Conservation (phyloP, 2,888 invertebrate species). For the Eubasilissa splendida region DNA sequence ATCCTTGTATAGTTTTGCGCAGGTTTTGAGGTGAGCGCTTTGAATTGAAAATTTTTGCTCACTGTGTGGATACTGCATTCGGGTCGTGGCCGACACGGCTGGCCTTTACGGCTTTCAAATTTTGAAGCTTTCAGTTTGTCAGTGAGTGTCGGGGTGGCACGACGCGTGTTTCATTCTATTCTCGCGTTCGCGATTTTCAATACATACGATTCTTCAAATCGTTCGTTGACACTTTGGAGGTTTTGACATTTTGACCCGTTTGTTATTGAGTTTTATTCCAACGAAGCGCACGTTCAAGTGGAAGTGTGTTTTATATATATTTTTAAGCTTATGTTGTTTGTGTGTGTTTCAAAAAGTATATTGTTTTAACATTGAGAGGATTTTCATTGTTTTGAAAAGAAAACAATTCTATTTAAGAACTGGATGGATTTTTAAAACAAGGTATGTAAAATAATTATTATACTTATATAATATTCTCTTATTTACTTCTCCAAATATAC, state of each 20-base stretch:
- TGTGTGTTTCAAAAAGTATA: neutral
- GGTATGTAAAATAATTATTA: neutral
- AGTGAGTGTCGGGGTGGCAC: conserved; percentile 30
- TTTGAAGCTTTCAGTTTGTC: conserved; percentile 36
- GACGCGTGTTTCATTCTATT: conserved; percentile 17
- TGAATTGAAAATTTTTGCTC: neutral
- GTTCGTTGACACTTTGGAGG: conserved; percentile 13
- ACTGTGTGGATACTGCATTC: neutral
- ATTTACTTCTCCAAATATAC: too few species aligned
- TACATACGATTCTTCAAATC: conserved; percentile 17
- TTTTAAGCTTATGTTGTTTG: neutral
- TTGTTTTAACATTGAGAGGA: conserved; percentile 16
- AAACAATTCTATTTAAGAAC: neutral
- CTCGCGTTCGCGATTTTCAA: conserved; percentile 23
- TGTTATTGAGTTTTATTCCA: conserved; percentile 11
- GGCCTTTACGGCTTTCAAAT: conserved; percentile 33
- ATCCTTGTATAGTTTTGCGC: neutral
- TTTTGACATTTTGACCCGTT: conserved; percentile 16
- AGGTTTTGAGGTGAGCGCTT: neutral
- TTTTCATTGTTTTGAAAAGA: neutral
- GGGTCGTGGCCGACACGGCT: neutral
- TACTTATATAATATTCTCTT: too few species aligned
- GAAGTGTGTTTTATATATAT: conserved; percentile 8
- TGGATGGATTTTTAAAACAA: neutral
- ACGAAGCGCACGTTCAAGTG: conserved; percentile 2